These are phyloP conservation scores for Panopea generosa DNA, from an alignment of 2,888 invertebrate species.

Conservation along the genomic window DNA sequence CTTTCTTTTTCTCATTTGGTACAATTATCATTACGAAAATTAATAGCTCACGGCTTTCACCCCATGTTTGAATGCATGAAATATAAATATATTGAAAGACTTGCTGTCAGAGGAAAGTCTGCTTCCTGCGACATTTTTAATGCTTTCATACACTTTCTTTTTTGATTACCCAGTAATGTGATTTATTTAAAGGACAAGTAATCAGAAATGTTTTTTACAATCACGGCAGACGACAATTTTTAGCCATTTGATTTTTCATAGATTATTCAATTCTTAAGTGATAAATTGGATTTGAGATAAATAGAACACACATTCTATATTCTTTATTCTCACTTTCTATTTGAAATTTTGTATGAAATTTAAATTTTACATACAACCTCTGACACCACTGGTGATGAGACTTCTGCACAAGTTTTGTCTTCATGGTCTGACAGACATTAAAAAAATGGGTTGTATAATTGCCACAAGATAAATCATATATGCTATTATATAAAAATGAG, in stretches of 20 bases:
- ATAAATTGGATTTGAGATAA: conserved; percentile 30
- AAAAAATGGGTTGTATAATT: too few species aligned
- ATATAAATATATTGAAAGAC: not conserved
- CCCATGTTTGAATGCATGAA: not conserved
- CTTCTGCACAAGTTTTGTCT: conserved; percentile 90
- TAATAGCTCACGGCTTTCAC: not conserved
- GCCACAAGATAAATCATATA: not conserved
- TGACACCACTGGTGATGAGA: conserved; percentile 7
- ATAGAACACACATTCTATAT: conserved; percentile 26
- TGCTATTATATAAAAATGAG: not conserved
- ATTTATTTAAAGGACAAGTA: not conserved
- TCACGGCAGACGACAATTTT: conserved; percentile 16
- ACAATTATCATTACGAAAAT: not conserved
- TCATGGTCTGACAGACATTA: conserved; percentile 85
- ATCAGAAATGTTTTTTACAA: not conserved
- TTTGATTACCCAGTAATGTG: too few species aligned
- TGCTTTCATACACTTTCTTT: not conserved
- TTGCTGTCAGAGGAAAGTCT: not conserved
- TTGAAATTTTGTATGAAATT: conserved; percentile 39
- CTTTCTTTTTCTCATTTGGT: too few species aligned
- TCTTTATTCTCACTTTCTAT: conserved; percentile 55
- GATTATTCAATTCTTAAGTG: conserved; percentile 7
- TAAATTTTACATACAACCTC: conserved; percentile 23
- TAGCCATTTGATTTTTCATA: conserved; percentile 20
- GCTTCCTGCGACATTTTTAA: not conserved